Conservation (phyloP, 2,113 vertebrate genomes). For the Penelope pileata region DNA sequence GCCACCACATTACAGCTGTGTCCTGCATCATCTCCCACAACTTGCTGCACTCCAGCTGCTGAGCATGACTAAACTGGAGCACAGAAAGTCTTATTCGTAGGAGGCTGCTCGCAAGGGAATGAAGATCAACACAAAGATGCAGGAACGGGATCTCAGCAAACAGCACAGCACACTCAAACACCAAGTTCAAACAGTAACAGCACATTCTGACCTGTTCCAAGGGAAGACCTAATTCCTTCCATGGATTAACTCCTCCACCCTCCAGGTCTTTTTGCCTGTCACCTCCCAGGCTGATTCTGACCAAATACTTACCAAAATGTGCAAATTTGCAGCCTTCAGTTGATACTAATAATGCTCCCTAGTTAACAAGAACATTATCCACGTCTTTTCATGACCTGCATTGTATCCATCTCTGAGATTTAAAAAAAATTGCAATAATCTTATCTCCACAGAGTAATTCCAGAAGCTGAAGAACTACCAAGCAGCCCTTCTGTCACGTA, state of each 20-base stretch:
- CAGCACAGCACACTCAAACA: conserved; percentile 46
- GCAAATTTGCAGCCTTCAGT: not conserved
- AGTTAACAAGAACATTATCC: not conserved
- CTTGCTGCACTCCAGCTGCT: not conserved
- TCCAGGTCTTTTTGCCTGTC: not conserved
- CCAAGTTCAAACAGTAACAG: conserved; percentile 40
- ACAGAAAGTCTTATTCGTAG: conserved; percentile 3
- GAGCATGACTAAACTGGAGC: conserved; percentile 16
- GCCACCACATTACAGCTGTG: conserved; percentile 11
- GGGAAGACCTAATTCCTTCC: conserved; percentile 49
- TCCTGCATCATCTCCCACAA: conserved; percentile 16
- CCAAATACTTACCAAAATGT: not conserved
- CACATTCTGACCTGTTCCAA: conserved; percentile 54
- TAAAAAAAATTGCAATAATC: not conserved
- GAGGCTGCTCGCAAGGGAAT: conserved; percentile 38
- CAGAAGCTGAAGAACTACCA: not conserved
- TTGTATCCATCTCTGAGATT: not conserved
- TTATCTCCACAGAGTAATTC: not conserved
- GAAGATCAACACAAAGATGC: conserved; percentile 13
- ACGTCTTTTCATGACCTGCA: not conserved
- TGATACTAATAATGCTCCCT: not conserved
- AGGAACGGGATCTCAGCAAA: conserved; percentile 56
- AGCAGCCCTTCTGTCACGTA: not conserved
- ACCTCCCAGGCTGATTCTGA: not conserved
- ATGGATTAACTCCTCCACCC: conserved; percentile 48